A percentile compares a stretch with the other conserved stretches of the same genome.
These are phyloP conservation scores for Aramus guarauna DNA, from an alignment of 2,113 vertebrate genomes.

Conservation along the genomic window DNA sequence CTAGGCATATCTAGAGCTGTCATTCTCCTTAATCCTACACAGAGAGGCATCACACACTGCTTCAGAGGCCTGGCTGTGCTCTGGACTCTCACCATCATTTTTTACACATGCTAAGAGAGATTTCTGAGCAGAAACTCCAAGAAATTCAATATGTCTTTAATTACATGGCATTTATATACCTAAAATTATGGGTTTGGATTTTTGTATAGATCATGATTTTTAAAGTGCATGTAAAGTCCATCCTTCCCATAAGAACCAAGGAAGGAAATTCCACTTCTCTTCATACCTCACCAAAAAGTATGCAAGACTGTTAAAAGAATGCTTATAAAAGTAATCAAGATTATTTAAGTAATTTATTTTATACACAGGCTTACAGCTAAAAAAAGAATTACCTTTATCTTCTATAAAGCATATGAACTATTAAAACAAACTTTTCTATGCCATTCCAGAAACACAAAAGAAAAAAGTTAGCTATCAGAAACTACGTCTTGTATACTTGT, in stretches of 20 bases:
- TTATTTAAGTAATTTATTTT: neutral
- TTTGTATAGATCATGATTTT: neutral
- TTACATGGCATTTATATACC: neutral
- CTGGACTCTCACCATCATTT: neutral
- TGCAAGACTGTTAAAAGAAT: neutral
- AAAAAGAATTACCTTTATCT: neutral
- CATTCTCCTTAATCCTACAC: neutral
- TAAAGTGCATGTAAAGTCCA: neutral
- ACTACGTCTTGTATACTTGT: neutral
- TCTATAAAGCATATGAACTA: neutral
- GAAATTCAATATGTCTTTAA: neutral
- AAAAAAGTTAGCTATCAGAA: neutral
- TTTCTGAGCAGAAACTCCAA: neutral
- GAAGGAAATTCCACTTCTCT: neutral
- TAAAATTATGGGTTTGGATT: neutral
- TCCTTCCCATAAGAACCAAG: neutral
- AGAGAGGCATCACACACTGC: neutral
- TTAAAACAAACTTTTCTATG: neutral
- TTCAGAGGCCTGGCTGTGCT: neutral
- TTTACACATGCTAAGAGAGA: neutral
- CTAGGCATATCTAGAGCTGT: neutral
- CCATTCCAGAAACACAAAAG: neutral
- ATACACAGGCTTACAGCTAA: neutral
- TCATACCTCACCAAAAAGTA: neutral
- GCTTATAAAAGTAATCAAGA: neutral